These are phyloP conservation scores for Dryobates pubescens DNA, from an alignment of 2,797 vertebrate genomes.

Conservation along the genomic window DNA sequence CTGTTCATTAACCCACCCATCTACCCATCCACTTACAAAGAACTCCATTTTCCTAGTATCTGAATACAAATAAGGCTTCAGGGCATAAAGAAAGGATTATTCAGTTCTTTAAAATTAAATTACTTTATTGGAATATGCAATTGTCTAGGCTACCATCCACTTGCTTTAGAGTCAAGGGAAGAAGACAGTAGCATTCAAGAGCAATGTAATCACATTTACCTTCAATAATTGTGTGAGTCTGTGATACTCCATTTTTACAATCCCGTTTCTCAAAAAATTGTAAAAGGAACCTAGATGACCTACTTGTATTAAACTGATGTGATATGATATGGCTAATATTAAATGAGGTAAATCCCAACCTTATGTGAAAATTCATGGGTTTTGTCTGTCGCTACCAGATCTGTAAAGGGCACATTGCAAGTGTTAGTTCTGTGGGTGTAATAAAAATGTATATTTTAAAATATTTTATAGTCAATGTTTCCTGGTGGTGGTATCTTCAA, in stretches of 20 bases:
- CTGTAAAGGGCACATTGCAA: neutral
- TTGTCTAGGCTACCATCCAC: neutral
- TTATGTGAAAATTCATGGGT: neutral
- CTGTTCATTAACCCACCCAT: neutral
- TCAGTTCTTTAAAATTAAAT: neutral
- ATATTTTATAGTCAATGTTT: too few species aligned
- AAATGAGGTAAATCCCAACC: neutral
- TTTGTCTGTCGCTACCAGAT: neutral
- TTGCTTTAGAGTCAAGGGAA: neutral
- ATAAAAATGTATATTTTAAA: too few species aligned
- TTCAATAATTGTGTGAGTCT: neutral
- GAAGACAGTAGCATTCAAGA: neutral
- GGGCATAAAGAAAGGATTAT: neutral
- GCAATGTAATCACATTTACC: neutral
- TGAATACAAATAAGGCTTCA: neutral
- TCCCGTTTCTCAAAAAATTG: neutral
- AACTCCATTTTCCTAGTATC: neutral
- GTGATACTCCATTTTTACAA: neutral
- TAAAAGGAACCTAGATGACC: neutral
- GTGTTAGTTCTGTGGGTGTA: neutral
- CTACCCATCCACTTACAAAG: neutral
- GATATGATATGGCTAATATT: neutral
- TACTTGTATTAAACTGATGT: neutral
- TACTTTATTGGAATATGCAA: neutral
- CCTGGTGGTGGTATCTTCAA: too few species aligned